Percentiles rank a stretch among this genome's conserved stretches.
phyloP scores from a whole-genome alignment of 2,888 invertebrate genomes.

The Sphaerophoria taeniata region DNA sequence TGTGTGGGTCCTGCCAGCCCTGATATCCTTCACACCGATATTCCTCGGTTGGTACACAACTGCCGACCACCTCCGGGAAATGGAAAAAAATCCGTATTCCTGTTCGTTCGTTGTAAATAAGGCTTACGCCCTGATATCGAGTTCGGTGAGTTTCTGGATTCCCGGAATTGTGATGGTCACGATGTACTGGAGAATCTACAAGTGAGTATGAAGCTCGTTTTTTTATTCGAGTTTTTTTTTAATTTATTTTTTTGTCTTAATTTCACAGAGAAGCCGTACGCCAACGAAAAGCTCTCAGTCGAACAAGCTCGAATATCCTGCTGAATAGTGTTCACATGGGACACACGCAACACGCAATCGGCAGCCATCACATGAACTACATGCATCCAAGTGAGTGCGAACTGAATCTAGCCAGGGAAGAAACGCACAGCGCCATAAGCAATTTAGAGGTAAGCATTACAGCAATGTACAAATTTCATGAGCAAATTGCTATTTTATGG shows the following conservation, averaged over 20 bases:
- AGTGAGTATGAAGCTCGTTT: slow-evolving; percentile 76
- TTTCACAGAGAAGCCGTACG: slow-evolving; percentile 89
- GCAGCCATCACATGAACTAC: slow-evolving; percentile 85
- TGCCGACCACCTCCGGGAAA: slow-evolving; percentile 86
- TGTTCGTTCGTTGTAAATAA: slow-evolving; percentile 94
- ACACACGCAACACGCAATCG: slow-evolving; percentile 89
- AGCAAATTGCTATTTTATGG: slow-evolving; percentile 57
- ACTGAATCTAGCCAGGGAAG: slow-evolving; percentile 82
- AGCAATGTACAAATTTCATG: slow-evolving; percentile 46
- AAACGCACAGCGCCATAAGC: slow-evolving; percentile 83
- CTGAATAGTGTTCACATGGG: slow-evolving; percentile 93
- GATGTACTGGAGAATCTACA: slow-evolving; percentile 93
- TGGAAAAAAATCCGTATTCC: slow-evolving; percentile 87
- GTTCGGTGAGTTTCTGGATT: slow-evolving; percentile 96
- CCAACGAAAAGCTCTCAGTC: slow-evolving; percentile 91
- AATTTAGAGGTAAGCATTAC: slow-evolving; percentile 81
- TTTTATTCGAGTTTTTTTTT: slow-evolving; percentile 13
- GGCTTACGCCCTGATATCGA: slow-evolving; percentile 94
- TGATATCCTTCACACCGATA: slow-evolving; percentile 97
- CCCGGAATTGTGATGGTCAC: slow-evolving; percentile 96
- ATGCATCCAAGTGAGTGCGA: slow-evolving; percentile 86
- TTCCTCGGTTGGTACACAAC: slow-evolving; percentile 98
- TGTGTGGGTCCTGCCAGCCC: slow-evolving; percentile 95
- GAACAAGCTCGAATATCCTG: slow-evolving; percentile 94
- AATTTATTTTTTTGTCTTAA: slow-evolving; percentile 43